Conservation (phyloP, 2,888 invertebrate species). For the Cryptops parisi region DNA sequence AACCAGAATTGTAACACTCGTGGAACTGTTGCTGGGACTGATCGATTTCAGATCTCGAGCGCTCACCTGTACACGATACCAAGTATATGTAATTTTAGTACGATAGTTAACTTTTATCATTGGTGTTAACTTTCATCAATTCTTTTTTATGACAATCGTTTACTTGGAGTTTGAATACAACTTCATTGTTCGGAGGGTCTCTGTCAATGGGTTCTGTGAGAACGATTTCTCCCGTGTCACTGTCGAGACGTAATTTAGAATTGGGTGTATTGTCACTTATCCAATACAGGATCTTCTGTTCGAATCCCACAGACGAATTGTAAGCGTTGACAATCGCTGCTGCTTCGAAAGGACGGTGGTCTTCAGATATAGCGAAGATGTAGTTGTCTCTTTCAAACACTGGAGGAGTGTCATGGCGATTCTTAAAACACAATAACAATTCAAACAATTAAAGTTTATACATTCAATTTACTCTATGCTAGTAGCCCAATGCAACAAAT, state of each 20-base stretch:
- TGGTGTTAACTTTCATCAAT: too few species aligned
- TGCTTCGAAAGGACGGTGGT: slow-evolving; percentile 21
- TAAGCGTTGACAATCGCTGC: slow-evolving; percentile 24
- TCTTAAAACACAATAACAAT: slow-evolving; percentile 17
- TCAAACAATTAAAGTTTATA: too few species aligned
- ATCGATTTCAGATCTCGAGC: slow-evolving; percentile 24
- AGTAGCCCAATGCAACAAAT: too few species aligned
- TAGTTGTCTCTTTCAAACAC: slow-evolving; percentile 23
- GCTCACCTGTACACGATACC: slow-evolving; percentile 18
- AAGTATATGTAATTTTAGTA: background rate
- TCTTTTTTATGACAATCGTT: too few species aligned
- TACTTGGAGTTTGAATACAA: slow-evolving; percentile 22
- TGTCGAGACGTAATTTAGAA: slow-evolving; percentile 22
- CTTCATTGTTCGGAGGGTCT: slow-evolving; percentile 24
- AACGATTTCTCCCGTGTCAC: slow-evolving; percentile 24
- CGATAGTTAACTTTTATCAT: background rate
- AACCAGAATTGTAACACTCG: slow-evolving; percentile 23
- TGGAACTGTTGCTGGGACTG: slow-evolving; percentile 23
- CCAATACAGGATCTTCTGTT: slow-evolving; percentile 25
- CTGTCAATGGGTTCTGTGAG: slow-evolving; percentile 23
- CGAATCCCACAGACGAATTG: slow-evolving; percentile 21
- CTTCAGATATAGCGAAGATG: slow-evolving; percentile 23
- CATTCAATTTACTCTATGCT: too few species aligned
- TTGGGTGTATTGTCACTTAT: slow-evolving; percentile 15
- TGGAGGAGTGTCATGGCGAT: slow-evolving; percentile 25